Evolutionary conservation across 2,113 vertebrate genomes (phyloP).

Genomic region (Puntigrus tetrazona): DNA sequence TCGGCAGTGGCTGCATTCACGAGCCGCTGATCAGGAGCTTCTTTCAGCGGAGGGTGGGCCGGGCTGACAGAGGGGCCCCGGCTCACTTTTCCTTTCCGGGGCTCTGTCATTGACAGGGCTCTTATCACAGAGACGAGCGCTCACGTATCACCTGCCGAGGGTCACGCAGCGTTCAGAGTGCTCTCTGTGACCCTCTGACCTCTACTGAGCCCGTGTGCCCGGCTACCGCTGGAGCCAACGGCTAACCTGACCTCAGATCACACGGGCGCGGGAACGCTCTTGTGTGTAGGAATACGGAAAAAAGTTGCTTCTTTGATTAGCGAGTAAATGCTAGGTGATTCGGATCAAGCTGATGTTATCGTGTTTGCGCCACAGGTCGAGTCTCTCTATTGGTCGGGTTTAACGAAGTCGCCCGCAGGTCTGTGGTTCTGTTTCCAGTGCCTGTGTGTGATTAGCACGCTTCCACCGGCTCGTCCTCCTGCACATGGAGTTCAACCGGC

Average conservation of each 20-base stretch:
- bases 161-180: not conserved
- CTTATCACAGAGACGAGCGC: not conserved
- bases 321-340: not conserved
- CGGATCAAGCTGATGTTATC: constrained; percentile 40
- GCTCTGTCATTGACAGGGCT: not conserved
- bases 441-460: constrained; percentile 69
- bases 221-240: not conserved
- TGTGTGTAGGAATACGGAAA: not conserved
- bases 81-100: not conserved
- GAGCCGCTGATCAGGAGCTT: not conserved
- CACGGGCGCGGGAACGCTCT: not conserved
- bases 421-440: constrained; percentile 56
- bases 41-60: not conserved
- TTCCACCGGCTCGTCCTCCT: constrained; percentile 17
- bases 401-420: constrained; percentile 62
- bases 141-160: not conserved
- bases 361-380: constrained; percentile 40
- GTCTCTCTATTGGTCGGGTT: constrained; percentile 53
- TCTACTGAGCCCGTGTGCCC: not conserved
- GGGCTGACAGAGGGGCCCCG: not conserved
- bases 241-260: not conserved
- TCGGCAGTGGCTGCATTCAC: not conserved
- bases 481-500: not conserved
- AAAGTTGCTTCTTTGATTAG: not conserved
- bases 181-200: not conserved